Conservation (phyloP, 1,140 invertebrate genomes). For the Zaprionus nigranus region DNA sequence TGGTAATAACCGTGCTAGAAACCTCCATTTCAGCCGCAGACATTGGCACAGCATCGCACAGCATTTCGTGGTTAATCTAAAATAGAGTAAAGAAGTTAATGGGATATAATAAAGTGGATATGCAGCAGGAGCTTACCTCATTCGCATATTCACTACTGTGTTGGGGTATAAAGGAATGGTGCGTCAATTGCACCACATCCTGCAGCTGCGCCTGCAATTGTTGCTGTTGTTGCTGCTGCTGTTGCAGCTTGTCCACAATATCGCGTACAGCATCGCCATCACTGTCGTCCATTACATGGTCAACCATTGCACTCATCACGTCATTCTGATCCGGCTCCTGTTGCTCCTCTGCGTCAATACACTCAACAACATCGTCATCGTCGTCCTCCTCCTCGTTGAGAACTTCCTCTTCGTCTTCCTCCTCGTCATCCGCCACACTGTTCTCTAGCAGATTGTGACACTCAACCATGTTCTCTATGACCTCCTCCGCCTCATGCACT, state of each 20-base stretch:
- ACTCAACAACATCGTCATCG: constrained; percentile 62
- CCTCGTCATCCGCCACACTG: constrained; percentile 54
- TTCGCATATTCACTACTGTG: constrained; percentile 62
- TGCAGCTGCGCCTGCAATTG: constrained; percentile 59
- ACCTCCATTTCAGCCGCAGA: constrained; percentile 84
- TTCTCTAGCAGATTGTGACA: constrained; percentile 70
- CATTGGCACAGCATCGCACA: constrained; percentile 78
- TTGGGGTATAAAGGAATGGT: constrained; percentile 71
- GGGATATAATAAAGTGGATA: background rate
- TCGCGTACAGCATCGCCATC: constrained; percentile 69
- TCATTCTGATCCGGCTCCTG: constrained; percentile 52
- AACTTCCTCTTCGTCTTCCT: constrained; percentile 68
- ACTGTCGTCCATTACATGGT: constrained; percentile 53
- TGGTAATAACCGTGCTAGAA: constrained; percentile 81
- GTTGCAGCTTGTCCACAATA: constrained; percentile 76
- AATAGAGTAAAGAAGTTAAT: background rate
- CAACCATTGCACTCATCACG: constrained; percentile 69
- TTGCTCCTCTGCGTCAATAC: constrained; percentile 41
- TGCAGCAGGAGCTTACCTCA: constrained; percentile 49
- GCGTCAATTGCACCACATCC: constrained; percentile 67
- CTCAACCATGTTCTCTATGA: constrained; percentile 67
- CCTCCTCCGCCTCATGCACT: constrained; percentile 61
- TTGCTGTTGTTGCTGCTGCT: constrained; percentile 68
- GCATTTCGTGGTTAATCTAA: constrained; percentile 61
- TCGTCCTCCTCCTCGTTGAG: constrained; percentile 68